These are phyloP conservation scores for Coregonus clupeaformis DNA, from an alignment of 2,113 vertebrate species.

Conservation along the genomic window DNA sequence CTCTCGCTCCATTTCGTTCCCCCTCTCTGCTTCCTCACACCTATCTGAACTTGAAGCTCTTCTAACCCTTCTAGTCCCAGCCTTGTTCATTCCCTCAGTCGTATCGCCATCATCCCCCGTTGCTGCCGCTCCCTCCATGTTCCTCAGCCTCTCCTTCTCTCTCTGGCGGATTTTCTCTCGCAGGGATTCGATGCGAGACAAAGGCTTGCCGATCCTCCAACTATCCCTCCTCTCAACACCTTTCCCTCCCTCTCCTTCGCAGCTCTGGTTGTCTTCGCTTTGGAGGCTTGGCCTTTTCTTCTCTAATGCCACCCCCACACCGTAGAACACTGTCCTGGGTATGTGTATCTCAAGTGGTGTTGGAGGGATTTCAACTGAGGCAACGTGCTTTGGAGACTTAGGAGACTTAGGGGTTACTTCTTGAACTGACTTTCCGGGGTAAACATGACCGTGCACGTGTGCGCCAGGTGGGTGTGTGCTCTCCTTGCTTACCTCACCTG, in stretches of 20 bases:
- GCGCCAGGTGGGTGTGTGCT: conserved; percentile 21
- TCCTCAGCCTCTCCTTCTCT: conserved; percentile 47
- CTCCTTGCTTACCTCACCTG: conserved; percentile 5
- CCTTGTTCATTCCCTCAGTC: conserved; percentile 20
- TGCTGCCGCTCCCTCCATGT: conserved; percentile 25
- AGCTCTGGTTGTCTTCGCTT: conserved; percentile 27
- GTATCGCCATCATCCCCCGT: conserved; percentile 18
- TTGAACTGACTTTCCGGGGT: conserved; percentile 20
- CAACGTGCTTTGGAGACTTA: conserved; percentile 24
- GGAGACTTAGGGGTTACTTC: conserved; percentile 33
- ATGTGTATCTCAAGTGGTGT: conserved; percentile 52
- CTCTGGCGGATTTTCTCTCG: conserved; percentile 65
- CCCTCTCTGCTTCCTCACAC: conserved; percentile 20
- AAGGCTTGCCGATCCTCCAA: conserved; percentile 67
- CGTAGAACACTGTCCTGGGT: conserved; percentile 70
- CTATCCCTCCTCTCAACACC: conserved; percentile 61
- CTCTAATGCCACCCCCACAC: conserved; percentile 54
- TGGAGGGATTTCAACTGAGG: conserved; percentile 10
- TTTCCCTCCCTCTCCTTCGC: conserved; percentile 36
- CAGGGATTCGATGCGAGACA: conserved; percentile 72
- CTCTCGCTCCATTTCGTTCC: conserved; percentile 34
- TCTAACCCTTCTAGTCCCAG: not conserved
- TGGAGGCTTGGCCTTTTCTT: conserved; percentile 30
- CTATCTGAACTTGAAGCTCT: conserved; percentile 6
- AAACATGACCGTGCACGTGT: conserved; percentile 12